A percentile compares a stretch with the other conserved stretches of the same genome.
Conservation (phyloP, 2,888 invertebrate genomes). For the Acronicta alni region DNA sequence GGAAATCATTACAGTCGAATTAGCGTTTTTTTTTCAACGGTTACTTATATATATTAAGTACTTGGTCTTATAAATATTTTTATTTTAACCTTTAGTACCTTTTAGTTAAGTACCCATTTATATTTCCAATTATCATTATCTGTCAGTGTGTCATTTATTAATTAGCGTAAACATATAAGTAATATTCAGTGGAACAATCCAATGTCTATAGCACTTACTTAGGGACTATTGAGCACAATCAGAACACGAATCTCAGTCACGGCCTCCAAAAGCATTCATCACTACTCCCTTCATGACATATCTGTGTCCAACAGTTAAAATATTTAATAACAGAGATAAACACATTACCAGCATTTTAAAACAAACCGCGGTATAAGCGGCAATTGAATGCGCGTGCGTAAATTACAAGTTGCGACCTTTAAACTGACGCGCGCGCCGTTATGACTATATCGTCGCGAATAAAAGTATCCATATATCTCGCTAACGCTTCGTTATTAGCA, state of each 20-base stretch:
- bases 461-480: constrained; percentile 17
- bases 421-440: constrained; percentile 52
- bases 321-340: constrained; percentile 36
- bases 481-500: constrained; percentile 18
- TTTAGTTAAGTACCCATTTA: too few species aligned
- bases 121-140: too few species aligned
- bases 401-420: constrained; percentile 62
- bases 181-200: not conserved
- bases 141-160: too few species aligned
- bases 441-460: constrained; percentile 31
- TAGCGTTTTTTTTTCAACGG: not conserved
- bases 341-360: constrained; percentile 52
- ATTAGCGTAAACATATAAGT: too few species aligned
- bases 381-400: constrained; percentile 64
- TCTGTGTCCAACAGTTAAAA: constrained; percentile 10
- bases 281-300: constrained; percentile 5
- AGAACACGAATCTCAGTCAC: constrained; percentile 10
- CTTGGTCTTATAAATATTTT: too few species aligned
- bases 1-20: not conserved
- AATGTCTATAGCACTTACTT: constrained; percentile 2
- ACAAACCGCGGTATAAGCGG: constrained; percentile 57
- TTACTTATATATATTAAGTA: not conserved
- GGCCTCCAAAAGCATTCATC: not conserved
- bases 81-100: too few species aligned
- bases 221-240: not conserved